These are phyloP conservation scores for Albula glossodonta DNA, from an alignment of 2,113 vertebrate genomes.

Conservation along the genomic window DNA sequence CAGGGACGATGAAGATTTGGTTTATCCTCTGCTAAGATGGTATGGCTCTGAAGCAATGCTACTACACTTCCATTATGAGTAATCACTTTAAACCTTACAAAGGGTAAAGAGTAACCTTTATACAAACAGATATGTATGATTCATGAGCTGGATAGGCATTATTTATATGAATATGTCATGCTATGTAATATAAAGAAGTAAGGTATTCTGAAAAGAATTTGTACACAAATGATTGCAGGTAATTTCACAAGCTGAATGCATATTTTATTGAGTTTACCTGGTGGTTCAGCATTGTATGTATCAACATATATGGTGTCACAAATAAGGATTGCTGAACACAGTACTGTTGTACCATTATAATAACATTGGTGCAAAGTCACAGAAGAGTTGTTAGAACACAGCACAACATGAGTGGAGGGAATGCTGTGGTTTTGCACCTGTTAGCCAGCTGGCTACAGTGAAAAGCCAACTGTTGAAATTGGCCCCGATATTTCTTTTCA, in stretches of 20 bases:
- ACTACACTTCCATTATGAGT: too few relatives aligned
- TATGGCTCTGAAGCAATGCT: too few relatives aligned
- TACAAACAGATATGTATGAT: constrained; percentile 60
- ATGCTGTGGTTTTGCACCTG: background rate
- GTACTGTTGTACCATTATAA: background rate
- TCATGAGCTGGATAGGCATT: background rate
- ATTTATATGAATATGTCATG: too few relatives aligned
- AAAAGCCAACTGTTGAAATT: background rate
- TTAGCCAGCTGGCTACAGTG: background rate
- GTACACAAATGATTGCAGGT: too few relatives aligned
- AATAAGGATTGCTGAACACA: background rate
- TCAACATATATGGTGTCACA: too few relatives aligned
- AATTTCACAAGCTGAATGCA: too few relatives aligned
- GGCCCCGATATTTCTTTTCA: background rate
- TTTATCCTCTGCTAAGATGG: too few relatives aligned
- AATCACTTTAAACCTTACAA: constrained; percentile 5
- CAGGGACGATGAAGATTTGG: too few relatives aligned
- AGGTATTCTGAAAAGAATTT: too few relatives aligned
- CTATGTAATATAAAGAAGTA: too few relatives aligned
- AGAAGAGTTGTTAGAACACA: background rate
- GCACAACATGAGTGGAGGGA: background rate
- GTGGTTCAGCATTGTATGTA: too few relatives aligned
- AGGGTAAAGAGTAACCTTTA: constrained; percentile 64
- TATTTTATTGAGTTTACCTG: too few relatives aligned
- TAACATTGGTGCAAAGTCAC: background rate